Percentiles rank a stretch among this genome's conserved stretches.
Conservation (phyloP, 1,140 invertebrate species). For the Cydia pomonella region DNA sequence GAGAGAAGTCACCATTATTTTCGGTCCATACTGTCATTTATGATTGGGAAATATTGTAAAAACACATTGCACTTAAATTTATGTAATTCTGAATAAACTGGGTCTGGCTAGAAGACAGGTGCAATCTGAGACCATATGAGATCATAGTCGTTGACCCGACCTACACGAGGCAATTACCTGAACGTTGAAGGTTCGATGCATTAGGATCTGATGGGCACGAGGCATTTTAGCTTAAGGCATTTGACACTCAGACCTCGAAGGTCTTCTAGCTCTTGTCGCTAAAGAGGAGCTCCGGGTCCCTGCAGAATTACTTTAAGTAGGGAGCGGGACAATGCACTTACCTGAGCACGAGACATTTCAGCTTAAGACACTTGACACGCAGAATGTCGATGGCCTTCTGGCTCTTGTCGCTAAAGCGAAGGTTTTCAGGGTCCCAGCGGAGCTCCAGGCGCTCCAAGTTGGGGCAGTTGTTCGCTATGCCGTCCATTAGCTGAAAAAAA, state of each 20-base stretch:
- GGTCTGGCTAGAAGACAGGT: too few species aligned
- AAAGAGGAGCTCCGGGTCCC: slow-evolving; percentile 98
- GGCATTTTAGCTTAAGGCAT: slow-evolving; percentile 91
- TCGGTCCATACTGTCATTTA: too few species aligned
- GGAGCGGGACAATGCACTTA: slow-evolving; percentile 76
- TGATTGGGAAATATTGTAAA: too few species aligned
- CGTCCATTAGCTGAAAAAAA: slow-evolving; percentile 93
- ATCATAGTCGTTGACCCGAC: too few species aligned
- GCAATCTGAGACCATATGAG: too few species aligned
- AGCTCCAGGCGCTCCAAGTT: slow-evolving; percentile 95
- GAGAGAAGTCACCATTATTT: too few species aligned
- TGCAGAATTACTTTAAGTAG: slow-evolving; percentile 94
- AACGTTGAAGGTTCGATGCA: too few species aligned
- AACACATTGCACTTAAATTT: too few species aligned
- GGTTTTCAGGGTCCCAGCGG: slow-evolving; percentile 98
- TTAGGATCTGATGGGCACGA: slow-evolving; percentile 83
- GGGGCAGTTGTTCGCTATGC: slow-evolving; percentile 96
- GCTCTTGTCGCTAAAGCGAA: slow-evolving; percentile 99
- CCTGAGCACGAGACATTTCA: slow-evolving; percentile 92
- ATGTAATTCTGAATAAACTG: too few species aligned
- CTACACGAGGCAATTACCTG: too few species aligned
- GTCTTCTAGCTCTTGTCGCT: slow-evolving; percentile 99
- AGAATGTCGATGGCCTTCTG: slow-evolving; percentile 97
- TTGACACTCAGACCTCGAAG: slow-evolving; percentile 95
- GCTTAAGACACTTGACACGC: slow-evolving; percentile 92